phyloP scores from a whole-genome alignment of 2,113 vertebrate genomes.

The Megaceryle torquata region DNA sequence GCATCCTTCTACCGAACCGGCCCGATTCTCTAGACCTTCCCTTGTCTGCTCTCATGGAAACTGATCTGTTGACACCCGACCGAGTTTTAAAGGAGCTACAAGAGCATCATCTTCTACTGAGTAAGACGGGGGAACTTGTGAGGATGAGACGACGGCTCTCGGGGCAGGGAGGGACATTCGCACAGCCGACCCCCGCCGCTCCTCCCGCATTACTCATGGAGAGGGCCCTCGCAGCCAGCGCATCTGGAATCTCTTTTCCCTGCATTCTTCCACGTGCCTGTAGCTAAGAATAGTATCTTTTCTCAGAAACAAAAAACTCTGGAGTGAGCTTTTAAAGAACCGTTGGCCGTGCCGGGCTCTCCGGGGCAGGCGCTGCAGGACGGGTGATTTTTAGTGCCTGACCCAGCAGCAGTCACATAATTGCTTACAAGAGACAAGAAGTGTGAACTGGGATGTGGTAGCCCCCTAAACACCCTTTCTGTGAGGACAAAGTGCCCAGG shows the following conservation, averaged over 20 bases:
- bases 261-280: background rate
- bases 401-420: background rate
- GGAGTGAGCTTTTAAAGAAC: background rate
- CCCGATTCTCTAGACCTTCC: background rate
- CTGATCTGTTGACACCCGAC: background rate
- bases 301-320: conserved; percentile 23
- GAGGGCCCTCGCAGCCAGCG: background rate
- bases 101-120: background rate
- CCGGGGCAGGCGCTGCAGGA: background rate
- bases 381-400: background rate
- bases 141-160: background rate
- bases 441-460: background rate
- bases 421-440: background rate
- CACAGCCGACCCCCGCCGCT: background rate
- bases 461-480: background rate
- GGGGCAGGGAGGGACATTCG: background rate
- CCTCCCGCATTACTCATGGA: background rate
- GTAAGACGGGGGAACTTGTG: background rate
- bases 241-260: conserved; percentile 53
- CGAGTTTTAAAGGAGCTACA: background rate
- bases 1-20: background rate
- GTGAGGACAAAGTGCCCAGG: background rate
- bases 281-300: conserved; percentile 15
- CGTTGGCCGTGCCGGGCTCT: background rate
- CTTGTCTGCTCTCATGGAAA: background rate